A percentile compares a stretch with the other conserved stretches of the same genome.
phyloP scores from a whole-genome alignment of 2,888 invertebrate genomes.

The Listrodromus nycthemerus region DNA sequence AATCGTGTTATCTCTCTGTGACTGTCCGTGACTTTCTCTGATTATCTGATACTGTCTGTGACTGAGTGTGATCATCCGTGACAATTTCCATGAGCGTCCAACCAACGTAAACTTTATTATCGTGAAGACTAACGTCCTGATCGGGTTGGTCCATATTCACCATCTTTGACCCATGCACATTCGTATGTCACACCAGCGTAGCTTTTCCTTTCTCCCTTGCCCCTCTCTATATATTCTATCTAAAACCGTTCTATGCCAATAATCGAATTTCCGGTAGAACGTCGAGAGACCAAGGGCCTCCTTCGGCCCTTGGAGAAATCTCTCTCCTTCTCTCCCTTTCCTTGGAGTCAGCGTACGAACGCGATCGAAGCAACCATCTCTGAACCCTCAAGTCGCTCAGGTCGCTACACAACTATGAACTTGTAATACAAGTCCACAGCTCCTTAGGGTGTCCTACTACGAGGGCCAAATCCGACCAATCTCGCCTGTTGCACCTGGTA shows the following conservation, averaged over 20 bases:
- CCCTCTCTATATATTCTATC: background rate
- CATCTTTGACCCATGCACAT: background rate
- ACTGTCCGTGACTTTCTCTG: too few relatives aligned
- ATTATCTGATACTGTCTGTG: too few relatives aligned
- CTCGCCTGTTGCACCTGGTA: background rate
- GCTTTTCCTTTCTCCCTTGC: conserved; percentile 1
- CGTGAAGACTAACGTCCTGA: too few relatives aligned
- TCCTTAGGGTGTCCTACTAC: background rate
- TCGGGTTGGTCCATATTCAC: too few relatives aligned
- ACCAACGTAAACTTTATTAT: too few relatives aligned
- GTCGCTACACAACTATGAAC: background rate
- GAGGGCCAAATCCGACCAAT: background rate
- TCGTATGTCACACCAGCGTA: conserved; percentile 2
- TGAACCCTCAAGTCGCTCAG: conserved; percentile 14
- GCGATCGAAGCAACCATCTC: conserved; percentile 23
- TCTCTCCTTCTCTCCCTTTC: conserved; percentile 6
- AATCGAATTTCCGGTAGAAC: conserved; percentile 55
- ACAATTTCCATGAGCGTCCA: too few relatives aligned
- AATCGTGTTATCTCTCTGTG: conserved; percentile 4
- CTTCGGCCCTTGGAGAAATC: conserved; percentile 13
- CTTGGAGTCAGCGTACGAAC: background rate
- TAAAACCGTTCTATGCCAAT: conserved; percentile 43
- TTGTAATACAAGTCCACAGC: background rate
- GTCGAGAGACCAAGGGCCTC: conserved; percentile 36
- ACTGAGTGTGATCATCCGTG: too few relatives aligned